Evolutionary conservation across 2,888 invertebrate species (phyloP), one percentile per base, ranked within the genome.

Genomic region (Drosophila pseudotalamancana): DNA sequence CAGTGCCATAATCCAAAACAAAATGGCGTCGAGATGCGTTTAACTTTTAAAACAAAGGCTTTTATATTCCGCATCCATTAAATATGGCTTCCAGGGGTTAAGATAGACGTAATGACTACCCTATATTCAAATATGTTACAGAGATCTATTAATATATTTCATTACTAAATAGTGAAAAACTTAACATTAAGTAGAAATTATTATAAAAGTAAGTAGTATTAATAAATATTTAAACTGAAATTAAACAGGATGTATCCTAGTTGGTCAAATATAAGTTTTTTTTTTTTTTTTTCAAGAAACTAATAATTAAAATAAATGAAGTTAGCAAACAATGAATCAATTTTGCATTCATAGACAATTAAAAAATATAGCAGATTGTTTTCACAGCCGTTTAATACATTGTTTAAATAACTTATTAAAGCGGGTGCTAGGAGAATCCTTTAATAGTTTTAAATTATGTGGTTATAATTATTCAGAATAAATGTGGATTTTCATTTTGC

Each of bases 341-440:
- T 67, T 69, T 63, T 66, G 67, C 67, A 70, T 79, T 80, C 70
- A 86, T 82, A n/a, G n/a, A n/a, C n/a, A n/a, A n/a, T n/a, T n/a
- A n/a, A n/a, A n/a, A n/a, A 27, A 14, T 4, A 4, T 4, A 4
- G 11, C 40, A 27, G 8, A n/a, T 8, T 8, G 1, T 5, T 2
- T 2, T 12, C 16, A 29, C 12, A 2, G 8, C 43, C 9, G 18
- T 3, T 0, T 3, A 12, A 29, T 43, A 43, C 43, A 11, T 16
- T 27, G 42, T 16, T 11, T 9, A 11, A 11, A 9, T 9, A 1
- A 4, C n/a, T n/a, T n/a, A n/a, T n/a, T n/a, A n/a, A n/a, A n/a
- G n/a, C n/a, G n/a, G n/a, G n/a, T n/a, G n/a, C n/a, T n/a, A n/a
- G n/a, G n/a, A n/a, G n/a, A n/a, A n/a, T n/a, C n/a, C n/a, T n/a